Percentiles rank a stretch among this genome's conserved stretches.
Conservation (phyloP, 1,140 invertebrate genomes). For the Lasioglossum albipes region DNA sequence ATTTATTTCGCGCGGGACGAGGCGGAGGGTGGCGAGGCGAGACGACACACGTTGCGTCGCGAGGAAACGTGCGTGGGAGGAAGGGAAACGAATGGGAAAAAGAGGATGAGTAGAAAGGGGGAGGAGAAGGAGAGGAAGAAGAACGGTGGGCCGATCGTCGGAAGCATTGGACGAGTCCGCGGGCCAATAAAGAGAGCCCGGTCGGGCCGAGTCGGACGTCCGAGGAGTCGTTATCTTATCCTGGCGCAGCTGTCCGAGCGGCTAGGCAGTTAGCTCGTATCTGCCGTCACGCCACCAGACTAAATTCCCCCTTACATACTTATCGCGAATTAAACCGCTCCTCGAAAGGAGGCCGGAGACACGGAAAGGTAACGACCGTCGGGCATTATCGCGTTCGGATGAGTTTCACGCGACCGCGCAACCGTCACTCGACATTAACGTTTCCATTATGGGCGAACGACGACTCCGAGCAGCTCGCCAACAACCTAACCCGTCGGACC, state of each 20-base stretch:
- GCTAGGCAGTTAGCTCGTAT: constrained; percentile 57
- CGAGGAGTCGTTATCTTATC: constrained; percentile 60
- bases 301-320: constrained; percentile 43
- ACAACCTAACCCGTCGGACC: too few species aligned
- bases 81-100: too few species aligned
- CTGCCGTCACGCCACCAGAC: constrained; percentile 61
- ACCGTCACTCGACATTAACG: constrained; percentile 61
- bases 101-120: too few species aligned
- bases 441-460: constrained; percentile 58
- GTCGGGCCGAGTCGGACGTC: constrained; percentile 34
- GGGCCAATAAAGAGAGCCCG: constrained; percentile 56
- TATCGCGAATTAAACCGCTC: constrained; percentile 58
- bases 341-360: constrained; percentile 52
- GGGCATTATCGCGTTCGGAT: constrained; percentile 59
- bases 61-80: too few species aligned
- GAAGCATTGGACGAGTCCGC: constrained; percentile 43
- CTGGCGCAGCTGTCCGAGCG: constrained; percentile 48
- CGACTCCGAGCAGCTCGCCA: neutral
- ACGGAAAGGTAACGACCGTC: constrained; percentile 59
- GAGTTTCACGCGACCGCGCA: constrained; percentile 54
- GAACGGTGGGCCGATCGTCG: constrained; percentile 34
- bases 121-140: neutral
- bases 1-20: too few species aligned
- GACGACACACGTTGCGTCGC: too few species aligned
- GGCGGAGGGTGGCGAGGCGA: too few species aligned